Percentiles rank a stretch among this genome's conserved stretches.
Evolutionary conservation across 2,797 vertebrate genomes (phyloP).

Genomic region (Macropodus opercularis): DNA sequence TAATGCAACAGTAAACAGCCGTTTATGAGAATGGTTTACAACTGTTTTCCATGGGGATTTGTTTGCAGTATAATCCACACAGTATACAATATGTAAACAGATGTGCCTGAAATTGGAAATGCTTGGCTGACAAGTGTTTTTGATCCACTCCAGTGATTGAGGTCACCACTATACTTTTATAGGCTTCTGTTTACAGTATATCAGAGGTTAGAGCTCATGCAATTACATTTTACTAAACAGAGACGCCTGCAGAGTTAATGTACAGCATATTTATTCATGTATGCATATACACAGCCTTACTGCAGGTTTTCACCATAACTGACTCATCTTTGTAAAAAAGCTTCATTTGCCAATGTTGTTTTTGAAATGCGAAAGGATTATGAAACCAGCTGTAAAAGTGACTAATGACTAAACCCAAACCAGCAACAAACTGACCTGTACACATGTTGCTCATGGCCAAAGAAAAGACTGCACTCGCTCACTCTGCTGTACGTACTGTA

Average conservation of each 20-base stretch:
- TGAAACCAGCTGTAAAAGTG: too few species aligned
- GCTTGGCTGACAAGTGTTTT: slow-evolving; percentile 66
- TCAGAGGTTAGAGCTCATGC: slow-evolving; percentile 46
- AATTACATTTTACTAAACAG: slow-evolving; percentile 46
- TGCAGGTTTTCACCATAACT: too few species aligned
- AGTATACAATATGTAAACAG: slow-evolving; percentile 69
- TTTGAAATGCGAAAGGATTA: not conserved
- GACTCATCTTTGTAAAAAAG: too few species aligned
- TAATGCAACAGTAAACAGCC: slow-evolving; percentile 69
- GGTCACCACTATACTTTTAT: slow-evolving; percentile 56
- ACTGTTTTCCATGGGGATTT: slow-evolving; percentile 65
- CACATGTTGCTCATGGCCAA: too few species aligned
- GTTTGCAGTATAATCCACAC: slow-evolving; percentile 66
- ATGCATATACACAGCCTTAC: slow-evolving; percentile 6
- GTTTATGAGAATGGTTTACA: slow-evolving; percentile 67
- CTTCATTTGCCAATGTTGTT: too few species aligned
- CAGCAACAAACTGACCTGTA: too few species aligned
- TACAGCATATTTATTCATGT: slow-evolving; percentile 11
- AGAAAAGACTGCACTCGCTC: too few species aligned
- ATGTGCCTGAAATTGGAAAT: slow-evolving; percentile 67
- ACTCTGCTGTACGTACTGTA: too few species aligned
- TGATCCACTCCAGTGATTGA: slow-evolving; percentile 66
- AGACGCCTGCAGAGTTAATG: slow-evolving; percentile 34
- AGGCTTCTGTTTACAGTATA: slow-evolving; percentile 55
- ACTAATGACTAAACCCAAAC: not conserved